Evolutionary conservation across 2,797 vertebrate genomes (phyloP).

Genomic region (Hybognathus amarus): DNA sequence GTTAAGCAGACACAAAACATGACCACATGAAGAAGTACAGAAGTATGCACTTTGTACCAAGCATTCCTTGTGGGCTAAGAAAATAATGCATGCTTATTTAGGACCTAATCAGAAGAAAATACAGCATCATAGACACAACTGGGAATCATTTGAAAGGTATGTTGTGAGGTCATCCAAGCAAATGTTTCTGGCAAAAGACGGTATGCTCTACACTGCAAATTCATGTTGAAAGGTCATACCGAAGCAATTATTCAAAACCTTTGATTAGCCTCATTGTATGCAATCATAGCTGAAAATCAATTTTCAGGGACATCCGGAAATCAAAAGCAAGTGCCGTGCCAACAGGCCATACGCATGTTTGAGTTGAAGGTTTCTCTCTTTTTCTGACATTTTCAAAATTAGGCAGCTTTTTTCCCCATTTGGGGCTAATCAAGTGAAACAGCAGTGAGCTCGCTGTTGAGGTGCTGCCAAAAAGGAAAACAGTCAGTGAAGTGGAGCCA

Average conservation of each 20-base stretch:
- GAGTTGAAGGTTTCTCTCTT: conserved; percentile 54
- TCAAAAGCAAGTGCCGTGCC: conserved; percentile 71
- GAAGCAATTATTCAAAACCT: conserved; percentile 78
- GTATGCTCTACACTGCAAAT: conserved; percentile 69
- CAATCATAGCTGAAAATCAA: conserved; percentile 81
- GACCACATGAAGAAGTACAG: not conserved
- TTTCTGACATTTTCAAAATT: conserved; percentile 42
- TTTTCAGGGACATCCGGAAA: conserved; percentile 80
- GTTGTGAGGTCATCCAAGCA: conserved; percentile 74
- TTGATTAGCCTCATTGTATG: conserved; percentile 78
- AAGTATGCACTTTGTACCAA: not conserved
- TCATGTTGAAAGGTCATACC: conserved; percentile 72
- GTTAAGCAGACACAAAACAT: conserved; percentile 25
- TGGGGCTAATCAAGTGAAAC: conserved; percentile 79
- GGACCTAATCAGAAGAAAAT: conserved; percentile 60
- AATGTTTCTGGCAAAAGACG: conserved; percentile 48
- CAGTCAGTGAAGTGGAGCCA: conserved; percentile 78
- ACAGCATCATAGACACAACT: conserved; percentile 68
- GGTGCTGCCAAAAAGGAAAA: conserved; percentile 73
- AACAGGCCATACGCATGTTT: conserved; percentile 75
- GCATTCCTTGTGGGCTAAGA: conserved; percentile 18
- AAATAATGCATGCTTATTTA: conserved; percentile 54
- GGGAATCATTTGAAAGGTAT: conserved; percentile 75
- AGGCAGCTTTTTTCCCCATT: conserved; percentile 56
- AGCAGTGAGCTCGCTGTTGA: conserved; percentile 74